Conservation (phyloP, 2,797 vertebrate species). For the Labroides dimidiatus region DNA sequence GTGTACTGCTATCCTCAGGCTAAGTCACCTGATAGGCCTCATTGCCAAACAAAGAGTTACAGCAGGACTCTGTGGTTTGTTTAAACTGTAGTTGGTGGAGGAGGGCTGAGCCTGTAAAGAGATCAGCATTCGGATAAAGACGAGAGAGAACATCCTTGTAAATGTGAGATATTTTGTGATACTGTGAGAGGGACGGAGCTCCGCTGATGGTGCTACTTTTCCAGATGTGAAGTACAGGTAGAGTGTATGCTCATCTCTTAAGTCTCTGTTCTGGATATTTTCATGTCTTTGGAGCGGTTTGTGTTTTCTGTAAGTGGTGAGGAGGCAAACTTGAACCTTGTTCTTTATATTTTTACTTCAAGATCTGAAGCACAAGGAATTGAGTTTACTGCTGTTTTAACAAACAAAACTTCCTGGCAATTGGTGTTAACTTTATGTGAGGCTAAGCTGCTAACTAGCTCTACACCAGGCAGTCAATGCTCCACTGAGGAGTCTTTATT, state of each 20-base stretch:
- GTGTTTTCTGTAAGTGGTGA: background rate
- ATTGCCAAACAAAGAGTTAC: slow-evolving; percentile 51
- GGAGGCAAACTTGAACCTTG: background rate
- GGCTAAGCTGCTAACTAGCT: background rate
- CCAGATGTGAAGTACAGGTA: slow-evolving; percentile 73
- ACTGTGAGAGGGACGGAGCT: slow-evolving; percentile 18
- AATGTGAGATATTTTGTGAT: slow-evolving; percentile 5
- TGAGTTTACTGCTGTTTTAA: too few relatives aligned
- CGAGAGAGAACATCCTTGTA: background rate
- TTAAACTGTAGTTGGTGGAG: slow-evolving; percentile 47
- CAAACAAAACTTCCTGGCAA: too few relatives aligned
- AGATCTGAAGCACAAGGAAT: background rate
- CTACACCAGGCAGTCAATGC: background rate
- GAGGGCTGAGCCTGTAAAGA: slow-evolving; percentile 29
- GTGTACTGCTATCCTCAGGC: slow-evolving; percentile 37
- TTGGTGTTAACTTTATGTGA: background rate
- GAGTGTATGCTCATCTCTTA: background rate
- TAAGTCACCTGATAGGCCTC: slow-evolving; percentile 64
- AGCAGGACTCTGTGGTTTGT: slow-evolving; percentile 47
- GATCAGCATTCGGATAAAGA: slow-evolving; percentile 8
- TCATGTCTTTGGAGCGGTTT: too few relatives aligned
- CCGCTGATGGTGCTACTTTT: slow-evolving; percentile 52
- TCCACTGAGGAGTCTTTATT: too few relatives aligned
- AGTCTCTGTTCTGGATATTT: too few relatives aligned
- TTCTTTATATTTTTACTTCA: background rate